Evolutionary conservation across 2,888 invertebrate genomes (phyloP), one percentile per base, ranked within the genome.

Genomic region (Agrochola lota): DNA sequence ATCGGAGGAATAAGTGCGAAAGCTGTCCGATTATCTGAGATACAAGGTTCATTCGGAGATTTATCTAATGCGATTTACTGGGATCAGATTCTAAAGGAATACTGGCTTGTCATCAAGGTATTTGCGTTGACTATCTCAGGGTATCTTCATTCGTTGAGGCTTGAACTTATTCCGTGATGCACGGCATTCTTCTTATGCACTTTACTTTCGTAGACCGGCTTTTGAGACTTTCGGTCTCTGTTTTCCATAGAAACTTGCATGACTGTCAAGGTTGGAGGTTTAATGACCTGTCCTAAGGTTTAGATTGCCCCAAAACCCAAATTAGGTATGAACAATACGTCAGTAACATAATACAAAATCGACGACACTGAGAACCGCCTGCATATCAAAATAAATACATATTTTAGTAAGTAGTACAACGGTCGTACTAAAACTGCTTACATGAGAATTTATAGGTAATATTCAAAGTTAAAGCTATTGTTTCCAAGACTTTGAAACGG

Each of bases 401-500:
- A 26, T 26, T 57, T 57, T 57, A 46, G 55, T 23, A 43, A 26
- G 15, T 12, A 60, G 30, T 57, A 30, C 17, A 30, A 60, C 8
- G 0, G 17, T 60, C 8, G 4, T 30, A 60, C 40, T 77, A 49
- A 71, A 71, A 67, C 60, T 69, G 60, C 64, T 23, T 62, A 46
- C 17, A 49, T 12, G 2, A 67, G 5, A 15, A 72, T 80, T 83
- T 80, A 83, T 70, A n/a, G 23, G 26, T 77, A 26, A 70, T 84
- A 23, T 80, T 80, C 52, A 35, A 70, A 77, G 77, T 68, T 26
- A 52, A 46, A 40, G 1, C 77, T 35, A 77, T 83, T 85, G 81
- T 83, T 77, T 63, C 0, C 12, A 46, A 40, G 26, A 70, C 70
- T 66, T 49, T 74, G 70, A 69, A 78, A 69, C 26, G 20, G 9